phyloP scores from a whole-genome alignment of 2,797 vertebrate species.

The Adrianichthys oophorus region DNA sequence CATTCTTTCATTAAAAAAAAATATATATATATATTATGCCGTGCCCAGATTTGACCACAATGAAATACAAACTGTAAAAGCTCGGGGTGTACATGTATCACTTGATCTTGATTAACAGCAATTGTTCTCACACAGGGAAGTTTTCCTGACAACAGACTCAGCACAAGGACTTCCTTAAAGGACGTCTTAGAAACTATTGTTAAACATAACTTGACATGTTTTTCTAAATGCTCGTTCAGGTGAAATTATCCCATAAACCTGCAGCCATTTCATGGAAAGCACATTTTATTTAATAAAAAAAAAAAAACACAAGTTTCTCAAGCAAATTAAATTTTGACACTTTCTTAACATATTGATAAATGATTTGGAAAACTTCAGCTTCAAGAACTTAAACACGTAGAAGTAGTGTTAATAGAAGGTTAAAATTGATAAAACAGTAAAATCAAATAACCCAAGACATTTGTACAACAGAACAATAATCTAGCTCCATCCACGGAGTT shows the following conservation, averaged over 20 bases:
- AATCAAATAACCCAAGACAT: no score
- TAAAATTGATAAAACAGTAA: no score
- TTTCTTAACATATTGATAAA: no score
- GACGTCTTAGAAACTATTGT: conserved; percentile 43
- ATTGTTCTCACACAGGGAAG: conserved; percentile 41
- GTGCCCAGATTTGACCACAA: conserved; percentile 15
- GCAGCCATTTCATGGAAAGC: not conserved
- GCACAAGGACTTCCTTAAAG: conserved; percentile 60
- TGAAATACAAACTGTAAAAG: conserved; percentile 13
- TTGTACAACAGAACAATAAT: no score
- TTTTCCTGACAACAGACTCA: conserved; percentile 50
- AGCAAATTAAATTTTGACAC: no score
- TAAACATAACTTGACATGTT: conserved; percentile 5
- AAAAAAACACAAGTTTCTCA: no score
- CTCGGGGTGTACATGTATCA: not conserved
- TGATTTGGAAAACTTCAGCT: no score
- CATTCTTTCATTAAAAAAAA: conserved; percentile 2
- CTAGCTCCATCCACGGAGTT: no score
- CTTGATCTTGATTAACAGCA: not conserved
- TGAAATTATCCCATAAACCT: not conserved
- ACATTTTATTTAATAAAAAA: no score
- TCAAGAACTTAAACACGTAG: no score
- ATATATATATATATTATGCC: not conserved
- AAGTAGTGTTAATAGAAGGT: no score
- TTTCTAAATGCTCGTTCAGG: not conserved